Evolutionary conservation across 2,113 vertebrate genomes (phyloP), one percentile per base, ranked within the genome.

Genomic region (Catharus bicknelli): DNA sequence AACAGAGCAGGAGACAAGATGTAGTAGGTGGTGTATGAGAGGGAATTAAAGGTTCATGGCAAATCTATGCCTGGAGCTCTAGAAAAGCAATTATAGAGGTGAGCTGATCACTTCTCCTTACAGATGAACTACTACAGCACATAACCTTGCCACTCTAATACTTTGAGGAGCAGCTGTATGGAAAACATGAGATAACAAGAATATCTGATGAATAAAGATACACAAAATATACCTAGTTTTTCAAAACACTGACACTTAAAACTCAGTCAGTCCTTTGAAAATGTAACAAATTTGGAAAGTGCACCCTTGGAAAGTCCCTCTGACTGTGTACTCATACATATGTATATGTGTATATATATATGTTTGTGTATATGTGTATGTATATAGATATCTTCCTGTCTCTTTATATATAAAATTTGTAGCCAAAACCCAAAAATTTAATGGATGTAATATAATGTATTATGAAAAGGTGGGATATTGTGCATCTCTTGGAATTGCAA

Each of bases 21-120:
- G 7, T 61, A 53, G 58, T 87, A 83, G 69, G 70, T 53, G 30
- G 34, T 87, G n/a, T 57, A 45, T 68, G 54, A 89, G 78, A 89
- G 30, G 22, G 66, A 92, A 94, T 96, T 95, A 94, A 92, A 89
- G 45, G 84, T 87, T 89, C 91, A 61, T 87, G 69, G 53, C 45
- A 94, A 95, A 95, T 95, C 87, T 85, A 13, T 1, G 81, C 91
- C 91, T 89, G 74, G 27, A 94, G 91, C 90, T 95, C 84, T 89
- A 93, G 88, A 75, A 93, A 96, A 94, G 92, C 83, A 96, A 95
- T 96, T 90, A 94, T 22, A 84, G 54, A 85, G 66, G 92, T 92
- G 75, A 90, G 77, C 50, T 90, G 84, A 90, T 92, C 83, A 82
- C 84, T 93, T 90, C 62, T 42, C 43, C 58, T 89, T 92, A 84